Base-by-base conservation (phyloP, 1,140 invertebrate genomes). In the Scaptodrosophila lebanonensis region DNA sequence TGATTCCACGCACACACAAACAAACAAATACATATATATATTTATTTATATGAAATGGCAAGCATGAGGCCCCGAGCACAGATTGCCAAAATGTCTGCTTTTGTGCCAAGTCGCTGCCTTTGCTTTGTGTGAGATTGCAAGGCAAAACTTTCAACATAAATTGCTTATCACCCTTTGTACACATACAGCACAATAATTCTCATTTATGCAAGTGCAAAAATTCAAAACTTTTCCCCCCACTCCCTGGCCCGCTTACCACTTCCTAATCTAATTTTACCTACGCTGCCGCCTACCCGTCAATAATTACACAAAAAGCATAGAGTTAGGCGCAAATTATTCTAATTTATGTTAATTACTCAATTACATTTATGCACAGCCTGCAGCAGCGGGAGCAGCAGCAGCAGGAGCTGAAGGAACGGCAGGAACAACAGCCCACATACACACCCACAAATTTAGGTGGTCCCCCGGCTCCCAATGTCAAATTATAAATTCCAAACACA, bases 311-410 rank as follows among this genome's bases (percentile, higher is more conserved):
- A 73, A 66, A 60, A 69, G 62, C 3, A 3, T 25, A 4, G 8
- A 25, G 75, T 64, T 36, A 49, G 68, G 65, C 65, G 69, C 65
- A 73, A 79, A 79, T 79, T 82, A 84, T 77, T 82, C 73, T 85
- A 85, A 85, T 85, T 85, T 85, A 85, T 85, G 83, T 83, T 85
- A 85, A 85, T 85, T 85, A 84, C 83, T 85, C 71, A 85, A 85
- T 85, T 85, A 85, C 75, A 84, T 77, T 82, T 75, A 56, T 51
- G 75, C 66, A 68, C 47, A 25, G 22, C 57, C 54, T 32, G 45
- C 63, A 65, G 62, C 56, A 47, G 22, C 22, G 3, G 3, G 22
- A n/a, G 39, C 45, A 16, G 17, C 53, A 38, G 18, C n/a, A n/a
- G 50, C 50, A 11, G 48, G 56, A 30, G 30, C 12, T 32, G 22